Base-by-base conservation (phyloP, 2,113 vertebrate species). In the Notiomystis cincta region DNA sequence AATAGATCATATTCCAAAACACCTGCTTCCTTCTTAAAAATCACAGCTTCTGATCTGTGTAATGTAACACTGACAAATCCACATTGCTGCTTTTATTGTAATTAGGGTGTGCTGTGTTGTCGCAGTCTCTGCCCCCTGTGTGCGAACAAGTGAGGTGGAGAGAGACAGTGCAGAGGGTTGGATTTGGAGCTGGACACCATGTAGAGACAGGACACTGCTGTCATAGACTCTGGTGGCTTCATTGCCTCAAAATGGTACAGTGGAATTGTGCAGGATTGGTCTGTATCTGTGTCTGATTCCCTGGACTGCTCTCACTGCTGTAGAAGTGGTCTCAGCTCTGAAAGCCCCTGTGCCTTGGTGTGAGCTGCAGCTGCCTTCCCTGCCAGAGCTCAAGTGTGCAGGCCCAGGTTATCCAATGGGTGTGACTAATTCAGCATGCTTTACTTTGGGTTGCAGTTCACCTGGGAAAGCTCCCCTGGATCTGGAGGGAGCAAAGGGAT, bases 1-100 rank as follows among this genome's bases (percentile, higher is more conserved):
- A 94, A 90, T 40, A 95, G 87, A 86, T 97, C 89, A 38, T 97
- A 70, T 96, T 96, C 48, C 87, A 86, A 83, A 95, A 84, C 87
- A 95, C 51, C 69, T 56, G 85, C 64, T 54, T 77, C 45, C 56
- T 31, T 80, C 57, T 69, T 87, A 64, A 67, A 93, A 94, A 94
- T 86, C 31, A 1, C 45, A 45, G 64, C 33, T 69, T 85, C 91
- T 95, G 50, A 93, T 89, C 93, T 78, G 50, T 89, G 86, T 96
- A 95, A 96, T 0, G 2, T 25, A 87, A 94, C 77, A 92, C 89
- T 13, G 4, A 72, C 70, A 89, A 95, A 89, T 71, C 71, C 79
- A 88, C 72, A 62, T 67, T 7, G 0, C 80, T 91, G 88, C 87
- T 94, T 93, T 94, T 95, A 71, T 76, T 91, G 69, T 83, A 71